Conservation (phyloP, 2,888 invertebrate species). For the Nesidiocoris tenuis region DNA sequence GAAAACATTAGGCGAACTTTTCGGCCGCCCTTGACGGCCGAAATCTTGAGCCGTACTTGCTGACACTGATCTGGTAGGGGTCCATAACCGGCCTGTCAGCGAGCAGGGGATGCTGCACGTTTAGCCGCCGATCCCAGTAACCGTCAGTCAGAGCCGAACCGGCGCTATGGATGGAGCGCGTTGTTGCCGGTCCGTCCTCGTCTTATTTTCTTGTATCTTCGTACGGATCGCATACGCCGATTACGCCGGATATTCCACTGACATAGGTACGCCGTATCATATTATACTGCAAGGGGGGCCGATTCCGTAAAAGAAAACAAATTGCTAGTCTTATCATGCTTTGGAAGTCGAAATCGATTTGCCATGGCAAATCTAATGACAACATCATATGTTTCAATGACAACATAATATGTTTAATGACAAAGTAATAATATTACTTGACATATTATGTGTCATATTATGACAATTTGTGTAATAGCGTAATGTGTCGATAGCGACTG, state of each 20-base stretch:
- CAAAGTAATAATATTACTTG: no score
- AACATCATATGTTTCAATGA: no score
- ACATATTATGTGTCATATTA: no score
- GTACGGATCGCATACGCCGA: conserved; percentile 29
- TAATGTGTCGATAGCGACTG: no score
- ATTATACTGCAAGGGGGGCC: no score
- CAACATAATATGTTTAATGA: no score
- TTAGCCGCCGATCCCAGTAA: background rate
- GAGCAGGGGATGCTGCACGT: conserved; percentile 19
- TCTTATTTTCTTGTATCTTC: conserved; percentile 1
- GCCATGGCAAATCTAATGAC: no score
- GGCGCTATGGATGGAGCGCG: conserved; percentile 26
- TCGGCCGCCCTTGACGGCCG: conserved; percentile 15
- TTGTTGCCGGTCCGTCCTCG: conserved; percentile 14
- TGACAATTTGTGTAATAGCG: no score
- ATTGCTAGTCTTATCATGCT: no score
- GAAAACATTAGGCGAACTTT: background rate
- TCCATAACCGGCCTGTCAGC: background rate
- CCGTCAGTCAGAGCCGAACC: conserved; percentile 32
- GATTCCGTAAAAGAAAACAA: no score
- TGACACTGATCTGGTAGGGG: background rate
- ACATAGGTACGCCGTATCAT: conserved; percentile 32
- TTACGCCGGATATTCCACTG: conserved; percentile 40
- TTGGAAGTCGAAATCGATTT: no score
- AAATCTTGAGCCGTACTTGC: background rate